Conservation (phyloP, 2,888 invertebrate genomes). For the Drosophila meridionalis region DNA sequence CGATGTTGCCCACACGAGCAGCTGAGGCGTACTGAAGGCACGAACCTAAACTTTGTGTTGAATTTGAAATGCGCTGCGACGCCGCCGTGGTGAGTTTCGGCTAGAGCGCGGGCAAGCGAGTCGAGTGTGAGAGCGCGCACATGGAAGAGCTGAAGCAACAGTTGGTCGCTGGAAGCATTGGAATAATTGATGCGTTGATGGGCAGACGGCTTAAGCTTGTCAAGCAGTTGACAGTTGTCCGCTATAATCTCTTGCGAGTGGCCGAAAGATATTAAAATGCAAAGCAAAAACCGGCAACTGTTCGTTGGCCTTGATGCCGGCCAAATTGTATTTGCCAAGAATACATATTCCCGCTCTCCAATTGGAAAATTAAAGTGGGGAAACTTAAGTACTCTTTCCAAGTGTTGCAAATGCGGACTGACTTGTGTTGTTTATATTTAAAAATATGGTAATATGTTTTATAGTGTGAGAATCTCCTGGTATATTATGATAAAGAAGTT, state of each 20-base stretch:
- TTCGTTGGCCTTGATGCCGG: background rate
- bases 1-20: conserved; percentile 2
- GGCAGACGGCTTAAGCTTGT: conserved; percentile 9
- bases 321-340: background rate
- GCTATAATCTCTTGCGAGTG: conserved; percentile 9
- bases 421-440: background rate
- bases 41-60: conserved; percentile 26
- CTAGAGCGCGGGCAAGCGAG: background rate
- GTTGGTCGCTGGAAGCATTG: conserved; percentile 58
- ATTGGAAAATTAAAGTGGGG: too few relatives aligned
- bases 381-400: background rate
- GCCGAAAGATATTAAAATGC: background rate
- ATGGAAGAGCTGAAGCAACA: conserved; percentile 44
- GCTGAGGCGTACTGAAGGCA: conserved; percentile 15
- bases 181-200: conserved; percentile 21
- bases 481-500: too few relatives aligned
- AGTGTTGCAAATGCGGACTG: background rate
- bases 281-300: background rate
- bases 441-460: too few relatives aligned
- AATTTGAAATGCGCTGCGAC: conserved; percentile 1
- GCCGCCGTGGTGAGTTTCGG: conserved; percentile 32
- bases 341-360: background rate
- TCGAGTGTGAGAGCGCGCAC: conserved; percentile 1
- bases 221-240: conserved; percentile 10
- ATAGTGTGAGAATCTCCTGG: background rate